Evolutionary conservation across 1,140 invertebrate species (phyloP).

Genomic region (Sinonovacula constricta): DNA sequence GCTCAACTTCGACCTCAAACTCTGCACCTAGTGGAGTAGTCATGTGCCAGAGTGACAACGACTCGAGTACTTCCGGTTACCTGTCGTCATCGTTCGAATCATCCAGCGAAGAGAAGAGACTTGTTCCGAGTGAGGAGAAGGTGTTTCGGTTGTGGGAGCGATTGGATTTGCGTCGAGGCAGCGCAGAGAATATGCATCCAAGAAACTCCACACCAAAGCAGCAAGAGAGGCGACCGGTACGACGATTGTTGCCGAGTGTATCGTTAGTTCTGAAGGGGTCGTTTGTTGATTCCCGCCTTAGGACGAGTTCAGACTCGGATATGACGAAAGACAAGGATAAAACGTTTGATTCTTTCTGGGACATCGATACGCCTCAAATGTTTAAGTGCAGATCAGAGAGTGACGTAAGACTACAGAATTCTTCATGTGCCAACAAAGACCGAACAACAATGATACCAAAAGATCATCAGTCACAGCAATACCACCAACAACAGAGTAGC

Average conservation of each 20-base stretch:
- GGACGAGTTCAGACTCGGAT: neutral
- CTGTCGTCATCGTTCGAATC: conserved; percentile 43
- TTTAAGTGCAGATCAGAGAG: conserved; percentile 29
- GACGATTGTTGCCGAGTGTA: neutral
- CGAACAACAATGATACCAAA: too few species aligned
- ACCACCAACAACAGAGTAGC: neutral
- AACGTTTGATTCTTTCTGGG: conserved; percentile 38
- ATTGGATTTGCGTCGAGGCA: neutral
- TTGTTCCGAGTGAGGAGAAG: conserved; percentile 38
- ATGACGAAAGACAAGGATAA: neutral
- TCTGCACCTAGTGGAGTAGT: too few species aligned
- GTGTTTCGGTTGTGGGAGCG: conserved; percentile 30
- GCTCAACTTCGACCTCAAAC: too few species aligned
- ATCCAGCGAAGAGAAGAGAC: conserved; percentile 43
- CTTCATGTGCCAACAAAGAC: neutral
- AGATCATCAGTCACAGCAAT: too few species aligned
- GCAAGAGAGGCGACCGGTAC: neutral
- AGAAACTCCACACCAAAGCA: conserved; percentile 46
- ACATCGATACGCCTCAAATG: conserved; percentile 29
- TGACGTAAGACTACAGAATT: neutral
- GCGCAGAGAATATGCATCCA: neutral
- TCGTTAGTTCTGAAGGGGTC: neutral
- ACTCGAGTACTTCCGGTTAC: conserved; percentile 47
- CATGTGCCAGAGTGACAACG: conserved; percentile 13
- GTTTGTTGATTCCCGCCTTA: neutral